A percentile compares a stretch with the other conserved stretches of the same genome.
Conservation (phyloP, 2,888 invertebrate species). For the Andrena bicolor region DNA sequence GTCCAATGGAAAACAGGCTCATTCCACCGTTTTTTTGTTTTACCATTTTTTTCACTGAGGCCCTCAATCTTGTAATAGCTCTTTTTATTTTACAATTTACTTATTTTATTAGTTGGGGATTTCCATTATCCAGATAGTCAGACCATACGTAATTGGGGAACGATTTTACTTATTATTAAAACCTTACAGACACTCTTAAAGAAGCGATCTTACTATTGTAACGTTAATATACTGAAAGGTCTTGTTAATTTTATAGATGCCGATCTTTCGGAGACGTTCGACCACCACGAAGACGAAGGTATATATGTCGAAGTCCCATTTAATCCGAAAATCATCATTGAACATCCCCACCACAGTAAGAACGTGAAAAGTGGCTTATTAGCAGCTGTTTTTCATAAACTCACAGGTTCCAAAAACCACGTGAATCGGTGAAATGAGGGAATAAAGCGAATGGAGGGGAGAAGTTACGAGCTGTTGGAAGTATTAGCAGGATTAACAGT, state of each 20-base stretch:
- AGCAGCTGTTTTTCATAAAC: conserved; percentile 25
- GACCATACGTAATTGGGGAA: too few relatives aligned
- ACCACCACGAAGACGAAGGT: conserved; percentile 31
- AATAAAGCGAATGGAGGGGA: not conserved
- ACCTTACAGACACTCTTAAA: too few relatives aligned
- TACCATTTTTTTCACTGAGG: too few relatives aligned
- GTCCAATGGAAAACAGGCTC: not conserved
- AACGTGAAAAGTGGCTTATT: conserved; percentile 16
- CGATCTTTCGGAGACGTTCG: conserved; percentile 6
- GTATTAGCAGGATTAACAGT: not conserved
- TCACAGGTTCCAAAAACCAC: conserved; percentile 6
- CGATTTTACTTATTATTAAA: too few relatives aligned
- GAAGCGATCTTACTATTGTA: too few relatives aligned
- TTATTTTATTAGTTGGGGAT: too few relatives aligned
- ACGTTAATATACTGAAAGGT: not conserved
- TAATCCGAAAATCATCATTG: conserved; percentile 42
- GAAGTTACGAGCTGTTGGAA: not conserved
- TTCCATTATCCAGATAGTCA: too few relatives aligned
- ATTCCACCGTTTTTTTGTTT: not conserved
- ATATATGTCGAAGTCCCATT: conserved; percentile 51
- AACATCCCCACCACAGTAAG: conserved; percentile 10
- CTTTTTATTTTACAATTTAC: too few relatives aligned
- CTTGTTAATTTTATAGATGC: conserved; percentile 36
- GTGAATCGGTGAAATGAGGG: not conserved
- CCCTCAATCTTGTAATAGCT: too few relatives aligned